phyloP scores from a whole-genome alignment of 2,797 vertebrate species.

The Danio kyathit region DNA sequence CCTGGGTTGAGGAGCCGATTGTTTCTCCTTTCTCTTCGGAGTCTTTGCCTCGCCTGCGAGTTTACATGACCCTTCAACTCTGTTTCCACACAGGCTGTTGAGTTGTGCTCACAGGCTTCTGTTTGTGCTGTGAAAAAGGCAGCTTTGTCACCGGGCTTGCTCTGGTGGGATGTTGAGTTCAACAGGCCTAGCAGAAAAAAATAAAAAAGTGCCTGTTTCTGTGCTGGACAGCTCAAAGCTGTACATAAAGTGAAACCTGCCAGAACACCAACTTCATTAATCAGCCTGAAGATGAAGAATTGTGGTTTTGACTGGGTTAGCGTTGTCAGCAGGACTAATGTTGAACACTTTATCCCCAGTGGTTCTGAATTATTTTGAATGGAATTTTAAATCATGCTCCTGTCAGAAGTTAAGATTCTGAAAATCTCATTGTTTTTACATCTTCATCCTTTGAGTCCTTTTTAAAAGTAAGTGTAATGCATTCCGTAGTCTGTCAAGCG shows the following conservation, averaged over 20 bases:
- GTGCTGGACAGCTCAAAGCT: conserved; percentile 64
- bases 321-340: conserved; percentile 68
- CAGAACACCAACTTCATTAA: conserved; percentile 67
- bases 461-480: conserved; percentile 4
- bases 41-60: conserved; percentile 72
- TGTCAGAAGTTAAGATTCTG: conserved; percentile 55
- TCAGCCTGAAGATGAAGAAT: conserved; percentile 67
- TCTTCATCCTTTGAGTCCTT: conserved; percentile 38
- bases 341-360: conserved; percentile 65
- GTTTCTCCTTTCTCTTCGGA: conserved; percentile 72
- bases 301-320: conserved; percentile 69
- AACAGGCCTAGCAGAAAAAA: conserved; percentile 64
- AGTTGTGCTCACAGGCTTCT: conserved; percentile 73
- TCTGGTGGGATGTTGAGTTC: conserved; percentile 74
- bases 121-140: conserved; percentile 70
- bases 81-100: conserved; percentile 73
- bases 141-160: conserved; percentile 74
- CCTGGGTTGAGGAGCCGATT: conserved; percentile 72
- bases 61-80: conserved; percentile 82
- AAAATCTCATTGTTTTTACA: conserved; percentile 45
- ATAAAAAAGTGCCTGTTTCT: conserved; percentile 51
- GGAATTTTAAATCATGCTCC: conserved; percentile 59
- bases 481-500: conserved; percentile 34
- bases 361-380: conserved; percentile 61
- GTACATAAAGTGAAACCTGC: conserved; percentile 73